Base-by-base conservation (phyloP, 2,113 vertebrate genomes). In the Columbina picui region DNA sequence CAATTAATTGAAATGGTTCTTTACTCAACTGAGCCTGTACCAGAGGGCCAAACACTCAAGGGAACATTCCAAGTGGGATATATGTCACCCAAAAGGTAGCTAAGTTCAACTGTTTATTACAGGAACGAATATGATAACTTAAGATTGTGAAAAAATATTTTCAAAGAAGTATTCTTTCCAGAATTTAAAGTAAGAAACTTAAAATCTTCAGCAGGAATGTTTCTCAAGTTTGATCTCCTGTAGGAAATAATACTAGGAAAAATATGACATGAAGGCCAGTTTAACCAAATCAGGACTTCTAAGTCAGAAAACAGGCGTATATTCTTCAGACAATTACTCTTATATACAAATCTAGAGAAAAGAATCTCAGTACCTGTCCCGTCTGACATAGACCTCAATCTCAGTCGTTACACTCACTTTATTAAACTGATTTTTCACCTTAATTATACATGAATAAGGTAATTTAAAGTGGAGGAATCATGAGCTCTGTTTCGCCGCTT, bases 401-500 rank as follows among this genome's bases (percentile, higher is more conserved):
- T 89, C 57, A 52, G 65, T 38, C 55, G 75, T 68, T 84, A 86
- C 7, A 59, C 61, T 86, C 25, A 63, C 32, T 79, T 95, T 81
- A 87, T 93, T 90, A 93, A 95, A 94, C 36, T 84, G 73, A 87
- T 93, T 89, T 96, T 88, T 96, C 80, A 84, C 79, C 71, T 75
- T 79, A 81, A 87, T 92, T 92, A 69, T 65, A 41, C 18, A 57
- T 7, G 32, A 39, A 50, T 73, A 89, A 59, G 52, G 52, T 61
- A 36, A 92, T 86, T 85, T 81, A 84, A 6, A 78, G 50, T 4
- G 13, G 21, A 73, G 27, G 39, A 89, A 56, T 41, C 49, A 21
- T 3, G 6, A 89, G 61, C 61, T 89, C 26, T 63, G 12, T 47
- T 79, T 64, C 1, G 2, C 36, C 38, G 26, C 25, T 69, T 12